A percentile compares a stretch with the other conserved stretches of the same genome.
Conservation (phyloP, 2,113 vertebrate species). For the Mesitornis unicolor region DNA sequence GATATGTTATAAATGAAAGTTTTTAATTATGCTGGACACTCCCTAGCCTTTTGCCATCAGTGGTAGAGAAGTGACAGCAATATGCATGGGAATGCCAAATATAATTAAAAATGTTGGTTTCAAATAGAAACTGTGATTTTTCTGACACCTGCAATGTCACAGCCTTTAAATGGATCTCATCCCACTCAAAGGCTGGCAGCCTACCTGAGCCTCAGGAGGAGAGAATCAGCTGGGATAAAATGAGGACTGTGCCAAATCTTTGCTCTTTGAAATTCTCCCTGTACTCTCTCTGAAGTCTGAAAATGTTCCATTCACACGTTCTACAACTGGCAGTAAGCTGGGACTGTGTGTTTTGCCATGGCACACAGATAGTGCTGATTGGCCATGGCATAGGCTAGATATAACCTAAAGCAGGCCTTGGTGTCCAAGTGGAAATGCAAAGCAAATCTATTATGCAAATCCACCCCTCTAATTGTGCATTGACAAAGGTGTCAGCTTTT, state of each 20-base stretch:
- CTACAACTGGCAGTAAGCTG: background rate
- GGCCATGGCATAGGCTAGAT: background rate
- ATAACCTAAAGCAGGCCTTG: background rate
- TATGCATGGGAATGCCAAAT: slow-evolving; percentile 49
- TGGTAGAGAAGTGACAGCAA: slow-evolving; percentile 43
- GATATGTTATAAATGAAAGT: slow-evolving; percentile 57
- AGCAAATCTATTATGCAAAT: background rate
- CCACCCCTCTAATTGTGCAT: background rate
- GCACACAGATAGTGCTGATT: background rate
- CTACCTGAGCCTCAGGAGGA: background rate
- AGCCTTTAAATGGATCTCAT: slow-evolving; percentile 54
- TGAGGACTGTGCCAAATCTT: background rate
- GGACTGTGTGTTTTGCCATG: background rate
- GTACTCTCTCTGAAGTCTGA: background rate
- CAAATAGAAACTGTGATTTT: slow-evolving; percentile 28
- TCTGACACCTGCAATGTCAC: slow-evolving; percentile 45
- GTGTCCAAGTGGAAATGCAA: background rate
- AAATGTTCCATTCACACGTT: background rate
- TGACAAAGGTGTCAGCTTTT: background rate
- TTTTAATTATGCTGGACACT: slow-evolving; percentile 70
- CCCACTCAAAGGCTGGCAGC: slow-evolving; percentile 22
- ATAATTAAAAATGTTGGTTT: slow-evolving; percentile 59
- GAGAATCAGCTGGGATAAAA: background rate
- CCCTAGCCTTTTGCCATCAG: slow-evolving; percentile 49
- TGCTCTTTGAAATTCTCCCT: background rate